A percentile compares a stretch with the other conserved stretches of the same genome.
phyloP scores from a whole-genome alignment of 2,797 vertebrate genomes.

The Enteromius viviparus region DNA sequence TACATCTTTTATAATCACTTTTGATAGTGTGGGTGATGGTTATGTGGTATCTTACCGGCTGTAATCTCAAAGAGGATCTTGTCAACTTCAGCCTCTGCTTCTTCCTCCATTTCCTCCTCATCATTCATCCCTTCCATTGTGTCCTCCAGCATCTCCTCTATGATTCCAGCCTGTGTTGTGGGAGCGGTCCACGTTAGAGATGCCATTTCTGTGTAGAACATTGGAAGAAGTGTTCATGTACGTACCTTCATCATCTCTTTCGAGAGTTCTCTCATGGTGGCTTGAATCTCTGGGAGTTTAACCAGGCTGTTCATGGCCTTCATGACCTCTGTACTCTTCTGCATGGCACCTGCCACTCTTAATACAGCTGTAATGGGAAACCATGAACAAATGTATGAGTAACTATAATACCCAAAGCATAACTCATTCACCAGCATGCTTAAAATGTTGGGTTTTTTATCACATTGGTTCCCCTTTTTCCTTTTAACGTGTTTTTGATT shows the following conservation, averaged over 20 bases:
- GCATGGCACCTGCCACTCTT: constrained; percentile 89
- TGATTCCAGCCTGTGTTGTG: constrained; percentile 71
- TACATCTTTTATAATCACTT: neutral
- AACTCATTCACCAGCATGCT: neutral
- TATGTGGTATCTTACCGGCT: constrained; percentile 81
- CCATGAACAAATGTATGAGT: constrained; percentile 14
- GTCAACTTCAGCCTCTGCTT: constrained; percentile 92
- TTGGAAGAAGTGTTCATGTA: neutral
- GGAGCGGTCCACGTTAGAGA: neutral
- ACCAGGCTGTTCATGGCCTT: constrained; percentile 96
- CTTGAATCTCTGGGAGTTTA: constrained; percentile 97
- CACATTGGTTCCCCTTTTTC: neutral
- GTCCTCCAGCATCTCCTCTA: constrained; percentile 97
- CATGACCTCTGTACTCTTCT: constrained; percentile 99
- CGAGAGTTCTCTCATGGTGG: constrained; percentile 95
- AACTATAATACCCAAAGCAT: neutral
- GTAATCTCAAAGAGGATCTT: constrained; percentile 98
- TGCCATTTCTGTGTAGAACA: neutral
- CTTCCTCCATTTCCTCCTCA: constrained; percentile 97
- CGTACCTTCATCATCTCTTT: constrained; percentile 98
- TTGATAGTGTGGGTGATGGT: neutral
- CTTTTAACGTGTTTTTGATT: neutral
- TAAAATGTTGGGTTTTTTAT: neutral
- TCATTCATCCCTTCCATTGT: constrained; percentile 96
- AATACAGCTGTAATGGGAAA: constrained; percentile 81